A percentile compares a stretch with the other conserved stretches of the same genome.
phyloP scores from a whole-genome alignment of 2,797 vertebrate genomes.

The Ctenochaetus hawaiiensis region DNA sequence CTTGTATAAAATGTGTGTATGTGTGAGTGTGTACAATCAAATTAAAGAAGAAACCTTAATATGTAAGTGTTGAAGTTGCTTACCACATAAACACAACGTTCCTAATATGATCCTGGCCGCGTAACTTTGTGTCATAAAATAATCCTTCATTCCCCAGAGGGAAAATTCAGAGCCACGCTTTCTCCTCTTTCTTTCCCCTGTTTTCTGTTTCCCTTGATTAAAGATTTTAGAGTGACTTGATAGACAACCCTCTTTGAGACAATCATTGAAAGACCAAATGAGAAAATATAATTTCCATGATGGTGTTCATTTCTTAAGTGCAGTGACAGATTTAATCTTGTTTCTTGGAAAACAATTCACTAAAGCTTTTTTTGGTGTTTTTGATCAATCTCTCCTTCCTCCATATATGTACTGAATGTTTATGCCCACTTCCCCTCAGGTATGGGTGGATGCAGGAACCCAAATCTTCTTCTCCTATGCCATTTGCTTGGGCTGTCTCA shows the following conservation, averaged over 20 bases:
- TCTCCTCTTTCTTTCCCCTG: neutral
- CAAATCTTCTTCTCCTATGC: constrained; percentile 99
- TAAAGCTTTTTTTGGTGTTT: neutral
- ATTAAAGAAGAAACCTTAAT: too few species aligned
- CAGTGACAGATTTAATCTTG: too few species aligned
- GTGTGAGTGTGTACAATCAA: too few species aligned
- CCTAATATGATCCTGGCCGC: too few species aligned
- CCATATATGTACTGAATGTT: constrained; percentile 18
- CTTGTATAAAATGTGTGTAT: too few species aligned
- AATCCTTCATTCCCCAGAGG: neutral
- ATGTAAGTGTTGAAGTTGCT: too few species aligned
- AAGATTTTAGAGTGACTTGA: neutral
- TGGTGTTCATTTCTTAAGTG: too few species aligned
- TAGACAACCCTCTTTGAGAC: neutral
- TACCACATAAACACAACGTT: too few species aligned
- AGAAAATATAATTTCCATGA: too few species aligned
- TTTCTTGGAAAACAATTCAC: neutral
- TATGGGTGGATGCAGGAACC: constrained; percentile 98
- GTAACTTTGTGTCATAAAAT: neutral
- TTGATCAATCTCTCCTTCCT: neutral
- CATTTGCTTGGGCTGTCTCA: constrained; percentile 97
- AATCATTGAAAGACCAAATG: too few species aligned
- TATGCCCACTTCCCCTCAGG: constrained; percentile 79
- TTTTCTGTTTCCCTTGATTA: neutral
- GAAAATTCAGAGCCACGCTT: neutral